Conservation (phyloP, 2,888 invertebrate genomes). For the Plagiodera versicolora region DNA sequence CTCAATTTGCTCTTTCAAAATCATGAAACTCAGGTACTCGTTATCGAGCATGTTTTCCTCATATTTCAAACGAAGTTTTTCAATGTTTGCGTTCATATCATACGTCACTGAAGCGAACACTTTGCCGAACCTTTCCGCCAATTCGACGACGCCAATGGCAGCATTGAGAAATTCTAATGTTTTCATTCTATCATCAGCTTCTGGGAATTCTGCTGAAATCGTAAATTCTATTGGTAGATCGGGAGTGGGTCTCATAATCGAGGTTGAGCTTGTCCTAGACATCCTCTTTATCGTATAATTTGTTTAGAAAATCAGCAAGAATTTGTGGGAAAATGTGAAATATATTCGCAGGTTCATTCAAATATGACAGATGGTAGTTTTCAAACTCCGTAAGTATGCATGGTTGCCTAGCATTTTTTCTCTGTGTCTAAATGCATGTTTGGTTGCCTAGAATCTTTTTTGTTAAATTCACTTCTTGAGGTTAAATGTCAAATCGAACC, state of each 20-base stretch:
- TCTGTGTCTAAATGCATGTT: too few relatives aligned
- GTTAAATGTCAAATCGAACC: too few relatives aligned
- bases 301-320: too few relatives aligned
- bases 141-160: conserved; percentile 32
- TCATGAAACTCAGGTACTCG: conserved; percentile 69
- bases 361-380: neutral
- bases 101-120: conserved; percentile 72
- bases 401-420: too few relatives aligned
- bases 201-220: conserved; percentile 31
- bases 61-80: conserved; percentile 67
- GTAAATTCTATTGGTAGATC: conserved; percentile 24
- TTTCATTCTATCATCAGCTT: conserved; percentile 34
- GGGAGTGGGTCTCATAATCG: neutral
- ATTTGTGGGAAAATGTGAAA: neutral
- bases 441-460: too few relatives aligned
- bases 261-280: neutral
- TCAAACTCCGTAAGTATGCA: too few relatives aligned
- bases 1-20: conserved; percentile 62
- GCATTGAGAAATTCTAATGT: conserved; percentile 41
- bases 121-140: conserved; percentile 71
- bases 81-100: conserved; percentile 77
- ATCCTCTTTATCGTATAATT: too few relatives aligned
- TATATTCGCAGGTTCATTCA: neutral
- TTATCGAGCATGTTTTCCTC: conserved; percentile 57
- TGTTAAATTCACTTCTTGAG: too few relatives aligned